Evolutionary conservation across 2,113 vertebrate genomes (phyloP).

Genomic region (Eurypyga helias): DNA sequence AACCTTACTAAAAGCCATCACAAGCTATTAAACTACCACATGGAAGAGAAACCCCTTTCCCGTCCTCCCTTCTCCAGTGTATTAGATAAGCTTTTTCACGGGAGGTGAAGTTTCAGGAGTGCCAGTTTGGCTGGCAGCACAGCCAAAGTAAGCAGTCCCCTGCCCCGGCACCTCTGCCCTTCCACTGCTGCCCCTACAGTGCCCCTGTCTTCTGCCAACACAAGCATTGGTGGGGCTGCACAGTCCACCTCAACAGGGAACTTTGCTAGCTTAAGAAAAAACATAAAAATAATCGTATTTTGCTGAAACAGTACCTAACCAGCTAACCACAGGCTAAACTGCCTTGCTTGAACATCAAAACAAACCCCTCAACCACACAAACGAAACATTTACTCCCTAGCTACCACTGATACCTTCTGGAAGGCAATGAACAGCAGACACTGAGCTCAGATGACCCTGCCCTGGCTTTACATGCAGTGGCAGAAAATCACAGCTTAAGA

Average conservation of each 20-base stretch:
- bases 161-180: not conserved
- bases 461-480: not conserved
- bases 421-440: not conserved
- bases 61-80: not conserved
- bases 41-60: not conserved
- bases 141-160: not conserved
- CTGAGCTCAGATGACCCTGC: not conserved
- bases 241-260: not conserved
- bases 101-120: not conserved
- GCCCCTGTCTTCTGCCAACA: slow-evolving; percentile 24
- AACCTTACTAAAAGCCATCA: not conserved
- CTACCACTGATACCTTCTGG: not conserved
- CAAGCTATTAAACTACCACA: not conserved
- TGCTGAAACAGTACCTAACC: not conserved
- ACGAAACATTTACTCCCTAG: not conserved
- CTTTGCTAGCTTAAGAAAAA: not conserved
- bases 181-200: not conserved
- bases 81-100: not conserved
- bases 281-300: not conserved
- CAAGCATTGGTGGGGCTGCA: not conserved
- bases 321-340: not conserved
- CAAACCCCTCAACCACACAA: not conserved
- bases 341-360: not conserved
- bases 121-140: not conserved
- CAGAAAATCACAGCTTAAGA: not conserved